A percentile compares a stretch with the other conserved stretches of the same genome.
phyloP scores from a whole-genome alignment of 2,797 vertebrate species.

The Molothrus aeneus region DNA sequence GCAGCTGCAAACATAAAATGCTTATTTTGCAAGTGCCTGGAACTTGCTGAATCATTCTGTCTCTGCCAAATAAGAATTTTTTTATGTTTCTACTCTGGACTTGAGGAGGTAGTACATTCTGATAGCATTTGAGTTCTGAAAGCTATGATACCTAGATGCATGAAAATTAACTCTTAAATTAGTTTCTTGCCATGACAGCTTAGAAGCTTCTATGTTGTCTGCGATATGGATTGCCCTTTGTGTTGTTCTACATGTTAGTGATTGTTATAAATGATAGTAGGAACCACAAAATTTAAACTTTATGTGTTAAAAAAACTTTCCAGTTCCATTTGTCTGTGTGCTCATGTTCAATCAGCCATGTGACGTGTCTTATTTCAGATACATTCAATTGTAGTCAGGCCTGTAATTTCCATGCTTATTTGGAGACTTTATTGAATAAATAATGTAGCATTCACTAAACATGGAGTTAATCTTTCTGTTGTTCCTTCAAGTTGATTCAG shows the following conservation, averaged over 20 bases:
- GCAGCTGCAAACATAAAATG: slow-evolving; percentile 55
- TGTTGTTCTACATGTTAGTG: slow-evolving; percentile 53
- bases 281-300: slow-evolving; percentile 26
- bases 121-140: neutral
- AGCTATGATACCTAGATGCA: neutral
- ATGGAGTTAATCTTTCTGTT: slow-evolving; percentile 42
- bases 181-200: slow-evolving; percentile 7
- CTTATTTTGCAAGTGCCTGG: slow-evolving; percentile 55
- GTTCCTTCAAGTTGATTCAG: neutral
- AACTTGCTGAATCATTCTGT: slow-evolving; percentile 47
- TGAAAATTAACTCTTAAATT: slow-evolving; percentile 6
- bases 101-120: neutral
- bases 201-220: slow-evolving; percentile 20
- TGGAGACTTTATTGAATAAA: slow-evolving; percentile 38
- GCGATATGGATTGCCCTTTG: neutral
- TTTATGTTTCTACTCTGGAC: slow-evolving; percentile 5
- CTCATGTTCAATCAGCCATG: slow-evolving; percentile 55
- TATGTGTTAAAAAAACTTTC: slow-evolving; percentile 43
- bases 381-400: slow-evolving; percentile 46
- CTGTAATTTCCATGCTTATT: slow-evolving; percentile 44
- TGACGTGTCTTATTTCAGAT: slow-evolving; percentile 52
- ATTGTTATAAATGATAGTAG: slow-evolving; percentile 27
- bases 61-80: slow-evolving; percentile 33
- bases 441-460: slow-evolving; percentile 29
- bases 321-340: slow-evolving; percentile 64